phyloP scores from a whole-genome alignment of 2,888 invertebrate genomes.

The Acrobeloides nanus region DNA sequence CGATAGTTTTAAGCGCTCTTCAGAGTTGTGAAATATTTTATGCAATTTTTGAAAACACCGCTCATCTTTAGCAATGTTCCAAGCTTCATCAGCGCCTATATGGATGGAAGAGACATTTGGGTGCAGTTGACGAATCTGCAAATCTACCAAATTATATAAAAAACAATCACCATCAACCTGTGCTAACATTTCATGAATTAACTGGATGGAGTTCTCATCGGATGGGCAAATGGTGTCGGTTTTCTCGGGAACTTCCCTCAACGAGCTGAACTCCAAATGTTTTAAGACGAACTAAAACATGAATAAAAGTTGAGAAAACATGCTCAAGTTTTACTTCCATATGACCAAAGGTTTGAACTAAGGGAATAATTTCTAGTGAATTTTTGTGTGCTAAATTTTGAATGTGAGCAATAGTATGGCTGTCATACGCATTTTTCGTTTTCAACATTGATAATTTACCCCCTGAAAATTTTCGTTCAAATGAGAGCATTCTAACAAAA shows the following conservation, averaged over 20 bases:
- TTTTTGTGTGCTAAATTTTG: slow-evolving; percentile 48
- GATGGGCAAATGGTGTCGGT: slow-evolving; percentile 61
- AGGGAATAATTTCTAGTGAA: slow-evolving; percentile 60
- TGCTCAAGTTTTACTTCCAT: no score
- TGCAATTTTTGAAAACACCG: slow-evolving; percentile 53
- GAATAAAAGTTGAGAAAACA: no score
- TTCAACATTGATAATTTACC: no score
- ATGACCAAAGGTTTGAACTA: slow-evolving; percentile 59
- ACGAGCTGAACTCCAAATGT: slow-evolving; percentile 63
- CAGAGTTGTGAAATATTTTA: slow-evolving; percentile 22
- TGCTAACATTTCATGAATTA: slow-evolving; percentile 66
- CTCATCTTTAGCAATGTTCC: slow-evolving; percentile 59
- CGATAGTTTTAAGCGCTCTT: slow-evolving; percentile 61
- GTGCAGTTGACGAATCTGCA: slow-evolving; percentile 45
- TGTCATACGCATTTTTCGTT: slow-evolving; percentile 38
- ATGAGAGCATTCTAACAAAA: no score
- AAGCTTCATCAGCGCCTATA: slow-evolving; percentile 76
- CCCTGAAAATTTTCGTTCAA: no score
- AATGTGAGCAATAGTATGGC: slow-evolving; percentile 48
- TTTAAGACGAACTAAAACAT: slow-evolving; percentile 68
- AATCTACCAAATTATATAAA: background rate
- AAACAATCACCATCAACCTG: slow-evolving; percentile 60
- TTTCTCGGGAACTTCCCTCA: slow-evolving; percentile 66
- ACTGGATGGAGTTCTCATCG: slow-evolving; percentile 58
- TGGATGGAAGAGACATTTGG: slow-evolving; percentile 59